Evolutionary conservation across 1,140 invertebrate species (phyloP).

Genomic region (Ips typographus): DNA sequence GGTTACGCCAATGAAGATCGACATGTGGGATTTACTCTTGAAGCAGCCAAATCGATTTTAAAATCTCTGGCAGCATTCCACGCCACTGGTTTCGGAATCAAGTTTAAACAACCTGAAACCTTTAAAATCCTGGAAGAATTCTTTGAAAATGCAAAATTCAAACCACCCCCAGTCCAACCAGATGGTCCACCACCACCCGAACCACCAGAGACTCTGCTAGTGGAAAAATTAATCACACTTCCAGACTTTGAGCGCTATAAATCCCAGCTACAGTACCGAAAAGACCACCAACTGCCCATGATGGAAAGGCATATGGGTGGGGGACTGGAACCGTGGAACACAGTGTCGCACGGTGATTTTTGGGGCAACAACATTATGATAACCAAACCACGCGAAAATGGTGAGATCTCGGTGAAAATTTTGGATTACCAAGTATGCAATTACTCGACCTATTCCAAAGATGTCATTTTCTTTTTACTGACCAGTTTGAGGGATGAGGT

Average conservation of each 20-base stretch:
- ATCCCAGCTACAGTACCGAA: not conserved
- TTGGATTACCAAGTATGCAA: constrained; percentile 64
- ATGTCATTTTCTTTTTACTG: constrained; percentile 61
- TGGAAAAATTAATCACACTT: not conserved
- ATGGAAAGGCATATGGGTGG: not conserved
- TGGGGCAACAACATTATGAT: constrained; percentile 65
- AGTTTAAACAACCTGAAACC: constrained; percentile 54
- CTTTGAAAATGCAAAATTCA: constrained; percentile 31
- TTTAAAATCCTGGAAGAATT: constrained; percentile 53
- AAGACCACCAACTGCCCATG: not conserved
- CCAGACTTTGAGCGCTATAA: not conserved
- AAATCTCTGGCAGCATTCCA: constrained; percentile 59
- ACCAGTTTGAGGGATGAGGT: constrained; percentile 55
- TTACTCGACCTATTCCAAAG: constrained; percentile 56
- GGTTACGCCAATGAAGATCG: constrained; percentile 57
- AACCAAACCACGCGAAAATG: not conserved
- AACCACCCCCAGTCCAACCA: not conserved
- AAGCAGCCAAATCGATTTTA: constrained; percentile 54
- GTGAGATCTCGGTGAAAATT: constrained; percentile 55
- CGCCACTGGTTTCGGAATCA: constrained; percentile 58
- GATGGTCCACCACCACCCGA: constrained; percentile 1
- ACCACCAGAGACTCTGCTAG: not conserved
- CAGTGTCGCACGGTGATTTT: constrained; percentile 61
- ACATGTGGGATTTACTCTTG: constrained; percentile 54
- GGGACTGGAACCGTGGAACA: constrained; percentile 53